These are phyloP conservation scores for Bergia puertoricense DNA, from an alignment of 92 coral and sea anemone genomes.

Conservation along the genomic window DNA sequence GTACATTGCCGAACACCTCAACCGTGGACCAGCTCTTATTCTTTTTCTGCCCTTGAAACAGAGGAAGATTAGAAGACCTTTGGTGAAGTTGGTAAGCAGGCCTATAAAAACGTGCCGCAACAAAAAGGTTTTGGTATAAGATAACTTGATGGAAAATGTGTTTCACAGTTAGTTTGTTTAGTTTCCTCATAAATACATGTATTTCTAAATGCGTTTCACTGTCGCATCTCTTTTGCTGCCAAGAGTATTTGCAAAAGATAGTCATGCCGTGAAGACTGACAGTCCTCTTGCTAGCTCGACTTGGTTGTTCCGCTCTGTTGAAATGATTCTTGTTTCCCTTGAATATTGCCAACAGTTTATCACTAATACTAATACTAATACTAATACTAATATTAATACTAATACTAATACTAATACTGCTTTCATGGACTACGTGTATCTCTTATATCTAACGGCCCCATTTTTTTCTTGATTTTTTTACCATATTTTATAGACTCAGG, in stretches of 20 bases:
- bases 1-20: conserved; percentile 58
- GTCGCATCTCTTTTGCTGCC: not conserved
- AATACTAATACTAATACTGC: not conserved
- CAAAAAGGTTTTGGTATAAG: not conserved
- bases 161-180: not conserved
- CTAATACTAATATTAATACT: no score
- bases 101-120: not conserved
- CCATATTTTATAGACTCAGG: not conserved
- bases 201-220: no score
- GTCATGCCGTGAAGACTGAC: not conserved
- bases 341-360: not conserved
- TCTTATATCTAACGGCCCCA: not conserved
- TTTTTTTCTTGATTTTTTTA: no score
- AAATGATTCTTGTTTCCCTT: not conserved
- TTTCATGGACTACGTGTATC: not conserved
- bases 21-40: conserved; percentile 79
- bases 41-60: conserved; percentile 74
- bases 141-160: not conserved
- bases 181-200: not conserved
- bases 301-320: not conserved
- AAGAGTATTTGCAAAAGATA: not conserved
- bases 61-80: conserved; percentile 35
- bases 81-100: conserved; percentile 59
- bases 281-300: not conserved
- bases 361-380: no score